phyloP scores from a whole-genome alignment of 1,140 invertebrate genomes.

The fruit fly (Drosophila melanogaster) region Release_6_plus_ISO1_MT NT_033777.3:19584501-19585000 shows the following conservation, averaged over 20 bases:
- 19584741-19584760: slow-evolving; percentile 59
- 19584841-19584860: slow-evolving; percentile 71
- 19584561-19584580: neutral
- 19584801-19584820: slow-evolving; percentile 50
- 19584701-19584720: neutral
- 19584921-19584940: slow-evolving; percentile 23
- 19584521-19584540: too few relatives aligned
- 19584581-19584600: slow-evolving; percentile 2
- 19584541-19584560: too few relatives aligned
- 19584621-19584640: slow-evolving; percentile 11
- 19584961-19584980: slow-evolving; percentile 68
- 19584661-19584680: slow-evolving; percentile 66
- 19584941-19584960: slow-evolving; percentile 78
- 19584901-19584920: neutral
- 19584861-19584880: slow-evolving; percentile 76
- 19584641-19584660: slow-evolving; percentile 9
- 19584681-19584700: slow-evolving; percentile 55
- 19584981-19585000: slow-evolving; percentile 56
- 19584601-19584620: neutral
- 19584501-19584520: too few relatives aligned
- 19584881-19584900: neutral
- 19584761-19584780: slow-evolving; percentile 31
- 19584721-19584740: slow-evolving; percentile 13
- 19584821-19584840: slow-evolving; percentile 66
- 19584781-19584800: slow-evolving; percentile 5